Base-by-base conservation (phyloP, 2,888 invertebrate species). In the Dioctria linearis region DNA sequence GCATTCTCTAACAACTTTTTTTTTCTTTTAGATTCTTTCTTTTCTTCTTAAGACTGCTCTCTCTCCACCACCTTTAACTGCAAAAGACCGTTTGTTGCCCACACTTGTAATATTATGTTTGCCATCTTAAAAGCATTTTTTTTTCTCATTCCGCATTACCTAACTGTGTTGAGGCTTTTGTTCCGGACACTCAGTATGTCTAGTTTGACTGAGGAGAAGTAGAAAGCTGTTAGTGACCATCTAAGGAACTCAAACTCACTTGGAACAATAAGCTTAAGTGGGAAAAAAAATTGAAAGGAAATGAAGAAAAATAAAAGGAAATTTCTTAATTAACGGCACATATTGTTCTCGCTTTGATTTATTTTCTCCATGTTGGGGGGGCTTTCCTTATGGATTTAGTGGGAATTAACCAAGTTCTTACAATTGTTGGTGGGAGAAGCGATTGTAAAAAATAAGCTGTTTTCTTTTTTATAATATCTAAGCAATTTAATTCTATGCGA, bases 41-140 rank as follows among this genome's bases (percentile, higher is more conserved):
- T 25, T 25, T 25, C 25, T 25, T 54, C 54, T 54, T 54, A 46
- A 54, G 6, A 54, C 6, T 11, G 11, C 11, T n/a, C 11, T 54
- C 9, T 54, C 51, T 54, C 54, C 54, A 11, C 54, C 54, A 54
- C 54, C 54, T n/a, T 46, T 46, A 46, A 46, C 49, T 6, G 9
- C 9, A 46, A 9, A 9, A 46, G 5, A 25, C 25, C 25, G 25
- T 25, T 25, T 25, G 25, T 25, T 25, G 5, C 59, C 57, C 59
- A 59, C 37, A 63, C 39, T 78, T 80, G 78, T 71, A 69, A 78
- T 75, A 80, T 80, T 78, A 65, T 79, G 57, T 78, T 82, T 69
- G 66, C 63, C 49, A 42, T 75, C 79, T 78, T 80, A 80, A 80
- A 80, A 82, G 82, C 82, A 80, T 82, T 82, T 82, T 81, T 82